These are phyloP conservation scores for Iguana delicatissima DNA, from an alignment of 2,797 vertebrate genomes.

Conservation along the genomic window DNA sequence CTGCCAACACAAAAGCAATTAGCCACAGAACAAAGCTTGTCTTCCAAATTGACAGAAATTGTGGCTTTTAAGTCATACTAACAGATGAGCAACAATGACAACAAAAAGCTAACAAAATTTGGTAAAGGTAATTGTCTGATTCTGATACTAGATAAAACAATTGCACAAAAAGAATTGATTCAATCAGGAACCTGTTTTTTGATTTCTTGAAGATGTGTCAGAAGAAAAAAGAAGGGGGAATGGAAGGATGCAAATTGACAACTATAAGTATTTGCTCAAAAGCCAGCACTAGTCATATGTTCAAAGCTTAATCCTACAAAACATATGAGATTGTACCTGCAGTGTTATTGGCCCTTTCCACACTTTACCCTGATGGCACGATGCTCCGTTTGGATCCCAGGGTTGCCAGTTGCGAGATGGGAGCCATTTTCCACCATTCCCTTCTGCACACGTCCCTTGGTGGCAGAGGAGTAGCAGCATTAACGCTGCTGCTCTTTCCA, in stretches of 20 bases:
- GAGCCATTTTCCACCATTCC: too few species aligned
- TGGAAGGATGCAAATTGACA: background rate
- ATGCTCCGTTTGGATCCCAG: too few species aligned
- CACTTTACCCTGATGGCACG: too few species aligned
- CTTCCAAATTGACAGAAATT: conserved; percentile 45
- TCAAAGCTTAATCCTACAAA: background rate
- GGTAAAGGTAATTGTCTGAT: background rate
- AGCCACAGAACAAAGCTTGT: conserved; percentile 49
- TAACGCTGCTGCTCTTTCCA: too few species aligned
- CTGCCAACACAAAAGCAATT: conserved; percentile 42
- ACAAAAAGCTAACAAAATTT: background rate
- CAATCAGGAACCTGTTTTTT: background rate
- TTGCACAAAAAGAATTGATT: background rate
- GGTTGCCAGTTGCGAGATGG: too few species aligned
- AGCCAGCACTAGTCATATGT: background rate
- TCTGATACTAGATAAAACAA: background rate
- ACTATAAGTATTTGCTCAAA: background rate
- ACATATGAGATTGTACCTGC: too few species aligned
- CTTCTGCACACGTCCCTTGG: too few species aligned
- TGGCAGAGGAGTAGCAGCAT: too few species aligned
- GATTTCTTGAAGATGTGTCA: background rate
- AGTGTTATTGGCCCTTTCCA: too few species aligned
- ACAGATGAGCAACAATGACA: background rate
- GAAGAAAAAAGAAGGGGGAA: background rate
- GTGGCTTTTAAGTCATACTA: conserved; percentile 42